These are phyloP conservation scores for Lepus europaeus DNA, from an alignment of 2,113 vertebrate genomes.

Conservation along the genomic window DNA sequence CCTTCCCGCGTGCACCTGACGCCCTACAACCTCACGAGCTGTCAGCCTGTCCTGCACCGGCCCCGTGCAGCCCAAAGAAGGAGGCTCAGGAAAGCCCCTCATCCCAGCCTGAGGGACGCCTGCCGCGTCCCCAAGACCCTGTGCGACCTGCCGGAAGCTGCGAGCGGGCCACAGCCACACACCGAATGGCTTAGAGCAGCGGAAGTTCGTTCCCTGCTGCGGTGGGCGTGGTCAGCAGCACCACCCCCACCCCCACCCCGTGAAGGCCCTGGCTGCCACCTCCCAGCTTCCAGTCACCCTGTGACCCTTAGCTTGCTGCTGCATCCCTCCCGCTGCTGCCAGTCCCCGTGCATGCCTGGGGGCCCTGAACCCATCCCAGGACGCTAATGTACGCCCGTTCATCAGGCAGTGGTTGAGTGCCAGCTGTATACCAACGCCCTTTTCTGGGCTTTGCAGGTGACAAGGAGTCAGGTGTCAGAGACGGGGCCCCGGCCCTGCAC, in stretches of 20 bases:
- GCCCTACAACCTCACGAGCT: neutral
- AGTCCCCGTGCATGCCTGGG: no score
- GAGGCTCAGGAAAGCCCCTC: neutral
- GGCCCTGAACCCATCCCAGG: neutral
- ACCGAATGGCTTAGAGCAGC: neutral
- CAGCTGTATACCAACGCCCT: neutral
- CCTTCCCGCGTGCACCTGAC: neutral
- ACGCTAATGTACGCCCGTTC: no score
- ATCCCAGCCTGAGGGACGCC: neutral
- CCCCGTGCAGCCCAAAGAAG: rapidly evolving
- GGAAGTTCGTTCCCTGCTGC: neutral
- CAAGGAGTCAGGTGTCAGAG: no score
- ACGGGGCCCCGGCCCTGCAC: neutral
- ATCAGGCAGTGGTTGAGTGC: neutral
- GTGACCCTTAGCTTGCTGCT: neutral
- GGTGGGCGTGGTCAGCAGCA: no score
- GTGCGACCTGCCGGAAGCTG: neutral
- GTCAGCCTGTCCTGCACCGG: rapidly evolving
- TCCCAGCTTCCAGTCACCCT: neutral
- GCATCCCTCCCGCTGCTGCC: neutral
- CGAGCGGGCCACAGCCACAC: neutral
- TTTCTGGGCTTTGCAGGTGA: neutral
- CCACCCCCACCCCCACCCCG: neutral
- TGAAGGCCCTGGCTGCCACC: neutral
- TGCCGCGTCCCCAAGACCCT: neutral